Conservation (phyloP, 2,113 vertebrate species). For the Mirounga angustirostris region DNA sequence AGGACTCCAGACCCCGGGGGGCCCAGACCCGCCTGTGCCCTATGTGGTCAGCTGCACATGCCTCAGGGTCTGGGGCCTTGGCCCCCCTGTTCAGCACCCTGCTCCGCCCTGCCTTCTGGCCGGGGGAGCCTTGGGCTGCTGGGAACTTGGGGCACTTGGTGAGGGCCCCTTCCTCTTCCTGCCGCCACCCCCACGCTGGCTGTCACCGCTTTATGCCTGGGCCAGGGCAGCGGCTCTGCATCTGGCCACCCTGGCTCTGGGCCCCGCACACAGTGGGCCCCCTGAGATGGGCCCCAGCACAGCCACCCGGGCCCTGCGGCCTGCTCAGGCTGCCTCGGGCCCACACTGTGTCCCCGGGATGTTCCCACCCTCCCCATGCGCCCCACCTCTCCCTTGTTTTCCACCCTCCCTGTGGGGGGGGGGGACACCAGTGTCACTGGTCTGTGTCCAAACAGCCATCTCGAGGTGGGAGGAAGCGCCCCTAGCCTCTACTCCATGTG, state of each 20-base stretch:
- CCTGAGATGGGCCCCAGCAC: neutral
- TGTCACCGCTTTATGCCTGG: neutral
- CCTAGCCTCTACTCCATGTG: accelerated
- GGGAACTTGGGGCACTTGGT: neutral
- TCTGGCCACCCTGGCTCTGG: neutral
- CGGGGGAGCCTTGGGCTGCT: neutral
- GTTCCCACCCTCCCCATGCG: neutral
- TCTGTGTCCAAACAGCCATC: neutral
- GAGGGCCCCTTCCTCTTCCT: neutral
- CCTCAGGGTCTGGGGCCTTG: neutral
- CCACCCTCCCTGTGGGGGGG: neutral
- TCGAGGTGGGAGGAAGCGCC: neutral
- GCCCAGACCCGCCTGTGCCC: neutral
- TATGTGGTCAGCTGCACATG: neutral
- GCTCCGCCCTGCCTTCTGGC: neutral
- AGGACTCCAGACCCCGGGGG: neutral
- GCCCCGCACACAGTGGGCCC: neutral
- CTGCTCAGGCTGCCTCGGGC: neutral
- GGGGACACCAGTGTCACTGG: neutral
- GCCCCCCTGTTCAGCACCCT: neutral
- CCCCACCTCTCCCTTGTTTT: accelerated
- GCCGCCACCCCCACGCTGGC: neutral
- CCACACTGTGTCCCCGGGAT: neutral
- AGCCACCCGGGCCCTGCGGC: neutral
- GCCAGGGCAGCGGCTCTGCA: neutral